Evolutionary conservation across 2,113 vertebrate species (phyloP), one percentile per base, ranked within the genome.

Genomic region (Mesocricetus auratus): DNA sequence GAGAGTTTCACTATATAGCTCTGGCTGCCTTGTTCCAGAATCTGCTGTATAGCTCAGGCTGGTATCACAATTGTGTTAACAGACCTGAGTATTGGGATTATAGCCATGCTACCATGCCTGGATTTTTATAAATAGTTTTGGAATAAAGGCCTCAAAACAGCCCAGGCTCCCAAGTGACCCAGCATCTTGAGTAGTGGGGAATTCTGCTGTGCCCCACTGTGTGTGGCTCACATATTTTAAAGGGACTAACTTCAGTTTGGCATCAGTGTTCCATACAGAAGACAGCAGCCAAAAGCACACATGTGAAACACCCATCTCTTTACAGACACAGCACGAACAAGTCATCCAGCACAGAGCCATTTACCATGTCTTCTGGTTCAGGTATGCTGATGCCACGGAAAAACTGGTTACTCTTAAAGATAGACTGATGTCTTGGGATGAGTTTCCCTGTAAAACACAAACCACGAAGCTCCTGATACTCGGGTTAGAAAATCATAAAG

Each of bases 371-470:
- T 79, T 99, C 99, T 0, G 99, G 99, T 96, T 99, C 99, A 1
- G 99, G 99, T 97, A 99, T 99, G 95, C 99, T 99, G 39, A 99
- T 99, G 36, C 99, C 99, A 0, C 98, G 99, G 98, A 99, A 99
- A 98, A 99, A 99, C 92, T 99, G 99, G 98, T 99, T 99, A 97
- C 98, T 99, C 98, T 99, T 99, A 98, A 99, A 99, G 81, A 99
- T 99, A 93, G 99, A 99, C 97, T 99, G 99, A 97, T 99, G 99
- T 88, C 99, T 99, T 93, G 99, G 99, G 98, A 99, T 99, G 93
- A 99, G 99, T 93, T 99, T 99, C 91, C 99, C 99, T 99, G 53
- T 71, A 96, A 98, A 93, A 97, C 90, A 56, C 47, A 77, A 97
- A 95, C 74, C 86, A 86, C 0, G 0, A n/a, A 95, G 92, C 2